Evolutionary conservation across 2,797 vertebrate genomes (phyloP).

Genomic region (Xiphorhynchus erythropygius): DNA sequence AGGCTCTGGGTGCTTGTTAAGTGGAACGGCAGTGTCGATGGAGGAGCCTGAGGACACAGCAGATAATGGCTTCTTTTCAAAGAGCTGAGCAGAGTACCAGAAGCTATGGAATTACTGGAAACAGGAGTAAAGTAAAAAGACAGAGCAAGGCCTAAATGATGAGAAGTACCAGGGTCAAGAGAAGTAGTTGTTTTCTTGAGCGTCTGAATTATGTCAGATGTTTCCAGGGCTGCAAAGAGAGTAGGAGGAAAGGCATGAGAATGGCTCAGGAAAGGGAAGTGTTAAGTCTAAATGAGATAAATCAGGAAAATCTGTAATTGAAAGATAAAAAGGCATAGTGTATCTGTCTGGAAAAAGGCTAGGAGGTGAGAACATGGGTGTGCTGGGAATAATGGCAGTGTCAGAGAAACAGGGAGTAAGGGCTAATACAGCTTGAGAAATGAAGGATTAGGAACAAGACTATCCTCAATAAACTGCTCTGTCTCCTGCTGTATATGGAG

Average conservation of each 20-base stretch:
- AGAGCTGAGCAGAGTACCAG: conserved; percentile 41
- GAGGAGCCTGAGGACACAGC: conserved; percentile 47
- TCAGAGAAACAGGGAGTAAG: neutral
- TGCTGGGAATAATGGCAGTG: neutral
- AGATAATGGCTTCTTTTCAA: conserved; percentile 64
- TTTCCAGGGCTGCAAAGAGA: conserved; percentile 32
- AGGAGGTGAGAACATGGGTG: neutral
- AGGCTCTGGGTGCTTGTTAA: conserved; percentile 67
- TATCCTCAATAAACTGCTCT: neutral
- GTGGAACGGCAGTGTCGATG: neutral
- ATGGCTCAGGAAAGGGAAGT: conserved; percentile 16
- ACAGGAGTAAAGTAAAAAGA: conserved; percentile 49
- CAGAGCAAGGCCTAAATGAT: conserved; percentile 21
- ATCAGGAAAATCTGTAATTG: neutral
- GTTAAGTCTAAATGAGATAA: neutral
- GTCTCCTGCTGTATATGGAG: neutral
- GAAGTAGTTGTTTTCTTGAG: conserved; percentile 47
- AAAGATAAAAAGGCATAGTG: neutral
- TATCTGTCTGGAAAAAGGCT: neutral
- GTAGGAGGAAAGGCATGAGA: conserved; percentile 59
- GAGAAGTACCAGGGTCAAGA: conserved; percentile 37
- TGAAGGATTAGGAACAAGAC: neutral
- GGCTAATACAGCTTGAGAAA: neutral
- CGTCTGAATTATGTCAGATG: conserved; percentile 31
- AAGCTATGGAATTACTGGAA: conserved; percentile 54